Evolutionary conservation across 2,113 vertebrate genomes (phyloP), one percentile per base, ranked within the genome.

Genomic region (Dolichallabes microphthalmus): DNA sequence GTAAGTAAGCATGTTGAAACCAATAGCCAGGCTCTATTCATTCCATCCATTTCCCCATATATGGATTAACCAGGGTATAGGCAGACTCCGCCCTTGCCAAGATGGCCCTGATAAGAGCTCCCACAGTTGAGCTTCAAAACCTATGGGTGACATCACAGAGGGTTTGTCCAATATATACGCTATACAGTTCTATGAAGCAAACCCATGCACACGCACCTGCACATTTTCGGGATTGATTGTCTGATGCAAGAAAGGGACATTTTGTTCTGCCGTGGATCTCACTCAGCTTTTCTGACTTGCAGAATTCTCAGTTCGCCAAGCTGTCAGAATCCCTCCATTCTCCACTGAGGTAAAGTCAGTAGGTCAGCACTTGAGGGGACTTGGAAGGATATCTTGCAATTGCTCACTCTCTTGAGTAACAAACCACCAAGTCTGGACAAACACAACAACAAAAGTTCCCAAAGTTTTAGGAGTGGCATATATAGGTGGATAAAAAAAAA

Each of bases 351-450:
- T 93, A 90, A 91, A 85, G 68, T 78, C 71, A 78, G 86, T 87
- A 86, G 88, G 89, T 92, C 91, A 89, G 53, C 78, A 86, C 85
- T 78, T 76, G 87, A 82, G 82, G 82, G 89, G 85, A 88, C 87
- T 87, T 86, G 89, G 90, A 91, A 92, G 84, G 83, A 86, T 30
- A n/a, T 90, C 92, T 94, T 86, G 87, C 93, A 94, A 94, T 89
- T 92, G 85, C 66, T 84, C 86, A 82, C 86, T 84, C 90, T 92
- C 84, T 87, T 87, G 86, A 89, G 82, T 84, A 90, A 92, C 89
- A 92, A 91, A 93, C 91, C 92, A 89, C 91, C 89, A 85, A 92
- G 90, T 82, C 85, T 88, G 83, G 88, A 85, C 82, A 88, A 84
- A 82, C 45, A 45, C 6, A 45, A 45, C 45, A 86, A 87, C 82